Percentiles rank a stretch among this genome's conserved stretches.
Conservation (phyloP, 2,888 invertebrate species). For the Agriotes lineatus region DNA sequence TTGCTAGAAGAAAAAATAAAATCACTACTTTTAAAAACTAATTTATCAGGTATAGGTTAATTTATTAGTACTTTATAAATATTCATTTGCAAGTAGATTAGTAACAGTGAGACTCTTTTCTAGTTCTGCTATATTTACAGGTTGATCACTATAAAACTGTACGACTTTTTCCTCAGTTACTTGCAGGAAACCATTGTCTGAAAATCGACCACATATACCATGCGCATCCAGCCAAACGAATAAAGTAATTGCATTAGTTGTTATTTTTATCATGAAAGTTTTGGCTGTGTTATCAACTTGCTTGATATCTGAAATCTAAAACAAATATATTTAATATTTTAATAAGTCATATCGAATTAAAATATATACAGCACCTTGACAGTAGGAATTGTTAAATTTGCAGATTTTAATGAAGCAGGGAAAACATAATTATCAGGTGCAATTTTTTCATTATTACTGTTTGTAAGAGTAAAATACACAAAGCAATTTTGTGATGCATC, state of each 20-base stretch:
- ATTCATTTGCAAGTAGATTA: constrained; percentile 50
- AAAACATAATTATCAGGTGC: constrained; percentile 79
- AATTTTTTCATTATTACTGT: constrained; percentile 62
- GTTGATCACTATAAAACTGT: constrained; percentile 52
- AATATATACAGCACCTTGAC: constrained; percentile 68
- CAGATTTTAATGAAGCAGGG: constrained; percentile 71
- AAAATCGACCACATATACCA: constrained; percentile 73
- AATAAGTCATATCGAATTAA: background rate
- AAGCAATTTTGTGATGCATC: constrained; percentile 60
- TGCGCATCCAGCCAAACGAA: constrained; percentile 79
- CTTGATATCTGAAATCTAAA: constrained; percentile 52
- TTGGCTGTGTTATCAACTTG: no score
- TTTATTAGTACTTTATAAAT: no score
- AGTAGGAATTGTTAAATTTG: constrained; percentile 68
- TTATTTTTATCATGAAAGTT: constrained; percentile 63
- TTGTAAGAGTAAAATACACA: constrained; percentile 67
- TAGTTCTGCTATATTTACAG: constrained; percentile 50
- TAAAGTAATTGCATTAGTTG: constrained; percentile 70
- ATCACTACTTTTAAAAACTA: no score
- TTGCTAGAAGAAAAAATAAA: no score
- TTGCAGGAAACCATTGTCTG: constrained; percentile 79
- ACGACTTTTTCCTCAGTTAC: constrained; percentile 52
- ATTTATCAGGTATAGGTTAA: no score
- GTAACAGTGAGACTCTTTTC: constrained; percentile 55
- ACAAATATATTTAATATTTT: constrained; percentile 2